Percentiles rank a stretch among this genome's conserved stretches.
Evolutionary conservation across 2,113 vertebrate genomes (phyloP).

Genomic region (Hippoglossus stenolepis): DNA sequence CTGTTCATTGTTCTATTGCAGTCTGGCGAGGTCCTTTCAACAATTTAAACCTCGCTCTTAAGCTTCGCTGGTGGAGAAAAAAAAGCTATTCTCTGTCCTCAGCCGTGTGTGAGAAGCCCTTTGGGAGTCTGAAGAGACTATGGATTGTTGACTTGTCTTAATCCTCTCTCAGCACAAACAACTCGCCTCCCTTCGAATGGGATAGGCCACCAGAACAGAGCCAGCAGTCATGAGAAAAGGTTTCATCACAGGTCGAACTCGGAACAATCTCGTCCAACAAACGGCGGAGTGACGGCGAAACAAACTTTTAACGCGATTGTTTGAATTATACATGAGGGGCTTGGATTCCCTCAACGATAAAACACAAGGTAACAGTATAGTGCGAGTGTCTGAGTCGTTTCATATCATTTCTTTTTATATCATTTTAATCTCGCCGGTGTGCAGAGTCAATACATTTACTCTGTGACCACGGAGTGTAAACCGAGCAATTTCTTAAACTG

Average conservation of each 20-base stretch:
- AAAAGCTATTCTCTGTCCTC: conserved; percentile 61
- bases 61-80: conserved; percentile 43
- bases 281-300: not conserved
- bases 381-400: not conserved
- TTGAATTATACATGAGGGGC: conserved; percentile 22
- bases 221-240: conserved; percentile 41
- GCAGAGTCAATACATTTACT: conserved; percentile 28
- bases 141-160: conserved; percentile 77
- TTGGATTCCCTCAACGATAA: conserved; percentile 17
- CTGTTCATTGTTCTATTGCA: conserved; percentile 60
- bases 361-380: not conserved
- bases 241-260: conserved; percentile 37
- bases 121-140: conserved; percentile 68
- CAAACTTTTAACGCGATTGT: conserved; percentile 7
- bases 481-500: conserved; percentile 31
- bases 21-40: conserved; percentile 56
- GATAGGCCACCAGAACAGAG: conserved; percentile 56
- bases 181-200: conserved; percentile 59
- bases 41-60: conserved; percentile 67
- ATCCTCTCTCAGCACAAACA: conserved; percentile 73
- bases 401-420: conserved; percentile 12
- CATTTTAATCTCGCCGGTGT: not conserved
- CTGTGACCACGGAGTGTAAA: not conserved
- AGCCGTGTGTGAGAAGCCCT: conserved; percentile 61
- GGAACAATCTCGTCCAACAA: conserved; percentile 16